These are phyloP conservation scores for Drosophila ogumai DNA, from an alignment of 1,140 invertebrate genomes.

Conservation along the genomic window DNA sequence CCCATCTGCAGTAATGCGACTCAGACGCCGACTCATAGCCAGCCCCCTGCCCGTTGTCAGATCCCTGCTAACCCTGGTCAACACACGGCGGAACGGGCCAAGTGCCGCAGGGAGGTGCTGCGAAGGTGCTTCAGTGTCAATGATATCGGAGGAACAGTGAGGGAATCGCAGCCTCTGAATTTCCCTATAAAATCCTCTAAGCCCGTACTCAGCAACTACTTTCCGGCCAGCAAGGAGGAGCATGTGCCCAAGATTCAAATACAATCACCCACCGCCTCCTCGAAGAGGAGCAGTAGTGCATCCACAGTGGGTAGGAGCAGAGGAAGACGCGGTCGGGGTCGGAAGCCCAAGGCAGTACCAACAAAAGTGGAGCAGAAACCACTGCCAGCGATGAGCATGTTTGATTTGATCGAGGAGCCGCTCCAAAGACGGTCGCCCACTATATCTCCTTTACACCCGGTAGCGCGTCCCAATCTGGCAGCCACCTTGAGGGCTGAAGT, in stretches of 20 bases:
- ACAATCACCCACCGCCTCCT: conserved; percentile 57
- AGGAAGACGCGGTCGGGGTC: conserved; percentile 25
- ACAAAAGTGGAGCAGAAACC: conserved; percentile 14
- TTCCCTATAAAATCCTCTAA: conserved; percentile 13
- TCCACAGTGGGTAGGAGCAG: conserved; percentile 35
- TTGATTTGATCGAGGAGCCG: conserved; percentile 32
- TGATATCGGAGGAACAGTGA: conserved; percentile 42
- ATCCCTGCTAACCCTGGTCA: conserved; percentile 22
- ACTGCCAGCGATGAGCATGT: conserved; percentile 38
- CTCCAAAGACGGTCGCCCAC: conserved; percentile 32
- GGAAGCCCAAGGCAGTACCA: conserved; percentile 19
- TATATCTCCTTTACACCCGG: conserved; percentile 76
- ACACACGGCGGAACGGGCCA: conserved; percentile 64
- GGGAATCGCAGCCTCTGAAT: not conserved
- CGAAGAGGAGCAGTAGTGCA: conserved; percentile 62
- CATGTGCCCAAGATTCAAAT: conserved; percentile 61
- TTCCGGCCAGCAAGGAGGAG: conserved; percentile 28
- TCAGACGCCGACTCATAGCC: conserved; percentile 31
- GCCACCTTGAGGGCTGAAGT: conserved; percentile 79
- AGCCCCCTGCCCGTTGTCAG: conserved; percentile 15
- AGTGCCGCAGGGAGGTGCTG: conserved; percentile 62
- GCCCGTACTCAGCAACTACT: conserved; percentile 45
- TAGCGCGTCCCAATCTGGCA: conserved; percentile 79
- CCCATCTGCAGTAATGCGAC: conserved; percentile 57
- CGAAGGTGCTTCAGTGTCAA: conserved; percentile 71